Percentiles rank a stretch among this genome's conserved stretches.
Evolutionary conservation across 92 coral and sea anemone species (phyloP).

Genomic region (Epizoanthus illoricatus): DNA sequence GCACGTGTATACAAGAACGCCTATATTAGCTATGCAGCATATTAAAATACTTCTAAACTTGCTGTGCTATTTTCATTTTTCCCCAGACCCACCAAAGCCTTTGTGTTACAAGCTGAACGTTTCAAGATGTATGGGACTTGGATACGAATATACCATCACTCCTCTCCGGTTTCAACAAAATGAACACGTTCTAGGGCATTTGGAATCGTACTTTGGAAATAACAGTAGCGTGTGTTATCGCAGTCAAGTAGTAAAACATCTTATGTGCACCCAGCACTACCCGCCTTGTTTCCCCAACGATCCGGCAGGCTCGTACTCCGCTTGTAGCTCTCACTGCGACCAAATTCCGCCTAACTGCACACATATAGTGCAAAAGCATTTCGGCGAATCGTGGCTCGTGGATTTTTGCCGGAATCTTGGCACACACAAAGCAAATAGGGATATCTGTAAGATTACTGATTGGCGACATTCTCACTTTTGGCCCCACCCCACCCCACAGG

Average conservation of each 20-base stretch:
- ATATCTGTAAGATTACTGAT: constrained; percentile 9
- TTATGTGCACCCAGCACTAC: constrained; percentile 60
- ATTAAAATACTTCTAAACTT: neutral
- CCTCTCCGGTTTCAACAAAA: neutral
- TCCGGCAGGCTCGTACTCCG: constrained; percentile 52
- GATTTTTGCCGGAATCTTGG: constrained; percentile 24
- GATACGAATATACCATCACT: constrained; percentile 54
- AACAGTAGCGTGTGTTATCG: neutral
- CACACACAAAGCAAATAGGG: neutral
- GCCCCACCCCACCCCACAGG: constrained; percentile 6
- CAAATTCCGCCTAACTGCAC: constrained; percentile 42
- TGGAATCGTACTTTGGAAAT: neutral
- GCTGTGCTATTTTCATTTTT: neutral
- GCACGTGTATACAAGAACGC: no score
- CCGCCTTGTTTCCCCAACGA: constrained; percentile 75
- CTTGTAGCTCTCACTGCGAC: constrained; percentile 63
- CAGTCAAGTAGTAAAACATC: neutral
- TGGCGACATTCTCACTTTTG: constrained; percentile 31
- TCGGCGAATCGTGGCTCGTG: neutral
- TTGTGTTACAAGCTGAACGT: constrained; percentile 56
- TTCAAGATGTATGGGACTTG: constrained; percentile 54
- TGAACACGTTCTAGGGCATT: neutral
- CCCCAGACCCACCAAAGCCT: constrained; percentile 51
- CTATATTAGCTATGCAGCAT: no score
- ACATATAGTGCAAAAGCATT: neutral